Evolutionary conservation across 2,113 vertebrate species (phyloP), one percentile per base, ranked within the genome.

Genomic region (Neodontobutis hainanensis): DNA sequence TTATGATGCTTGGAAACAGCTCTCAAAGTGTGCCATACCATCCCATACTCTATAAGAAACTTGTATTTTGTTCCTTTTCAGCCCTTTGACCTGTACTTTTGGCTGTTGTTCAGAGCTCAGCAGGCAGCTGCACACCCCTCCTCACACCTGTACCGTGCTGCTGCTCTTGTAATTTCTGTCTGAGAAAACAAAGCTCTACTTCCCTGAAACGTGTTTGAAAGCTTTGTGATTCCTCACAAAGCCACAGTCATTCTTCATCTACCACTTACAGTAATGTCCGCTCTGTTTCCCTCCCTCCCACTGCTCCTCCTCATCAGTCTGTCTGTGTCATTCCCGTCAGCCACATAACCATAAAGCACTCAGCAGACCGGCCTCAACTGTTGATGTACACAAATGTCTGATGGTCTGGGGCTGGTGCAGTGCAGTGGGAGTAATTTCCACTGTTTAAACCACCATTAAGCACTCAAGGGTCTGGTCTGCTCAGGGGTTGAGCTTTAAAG

Each of bases 301-400:
- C 77, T 81, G 19, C 19, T 40, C 38, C 8, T 40, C 68, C 64
- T 49, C 62, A 65, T 46, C 61, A 84, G 82, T 59, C 57, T 77
- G 61, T 76, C 64, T 70, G 60, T 83, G 81, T 80, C 34, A 87
- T 82, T 84, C 75, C 84, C 84, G 76, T 84, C 86, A 80, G 85
- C 83, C 80, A 75, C 84, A 89, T 71, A 82, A 73, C 81, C 81
- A 87, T 88, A 80, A 88, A 77, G 85, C 81, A 83, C 84, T 84
- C 73, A 78, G 65, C 66, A 50, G 59, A n/a, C 32, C 14, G 5
- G 42, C 64, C 72, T 76, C 68, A 48, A 73, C 85, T 68, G 68
- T 67, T 76, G 8, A 40, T 40, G 38, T 40, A 8, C 38, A 40
- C 38, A 40, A 40, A 40, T 40, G 38, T 40, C 4, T 11, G 8